Percentiles rank a stretch among this genome's conserved stretches.
Evolutionary conservation across 2,888 invertebrate genomes (phyloP).

Genomic region (Nematopogon swammerdamellus): DNA sequence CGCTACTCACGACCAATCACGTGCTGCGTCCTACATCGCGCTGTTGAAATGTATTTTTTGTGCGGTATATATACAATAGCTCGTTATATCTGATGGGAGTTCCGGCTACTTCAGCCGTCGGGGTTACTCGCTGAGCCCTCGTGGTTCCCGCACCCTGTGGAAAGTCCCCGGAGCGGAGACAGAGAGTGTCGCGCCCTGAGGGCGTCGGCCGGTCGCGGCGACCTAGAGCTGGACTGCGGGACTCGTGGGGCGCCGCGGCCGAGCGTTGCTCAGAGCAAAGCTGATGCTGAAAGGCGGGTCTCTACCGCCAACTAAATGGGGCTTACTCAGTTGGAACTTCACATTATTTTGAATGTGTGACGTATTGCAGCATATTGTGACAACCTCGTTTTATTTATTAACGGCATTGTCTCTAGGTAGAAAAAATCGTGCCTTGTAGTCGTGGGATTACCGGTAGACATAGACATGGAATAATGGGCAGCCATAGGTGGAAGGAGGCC

Average conservation of each 20-base stretch:
- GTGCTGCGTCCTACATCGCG: slow-evolving; percentile 21
- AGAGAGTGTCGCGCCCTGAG: slow-evolving; percentile 43
- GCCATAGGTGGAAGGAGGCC: too few species aligned
- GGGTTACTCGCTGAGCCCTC: slow-evolving; percentile 39
- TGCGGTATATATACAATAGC: slow-evolving; percentile 11
- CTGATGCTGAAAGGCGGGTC: slow-evolving; percentile 33
- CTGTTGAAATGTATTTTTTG: slow-evolving; percentile 18
- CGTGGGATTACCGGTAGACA: too few species aligned
- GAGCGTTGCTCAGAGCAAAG: slow-evolving; percentile 54
- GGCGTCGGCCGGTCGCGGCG: slow-evolving; percentile 28
- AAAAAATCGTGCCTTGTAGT: too few species aligned
- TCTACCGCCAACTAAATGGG: slow-evolving; percentile 43
- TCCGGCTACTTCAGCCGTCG: slow-evolving; percentile 46
- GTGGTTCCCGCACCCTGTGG: slow-evolving; percentile 44
- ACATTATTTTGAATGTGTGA: slow-evolving; percentile 4
- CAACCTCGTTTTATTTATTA: too few species aligned
- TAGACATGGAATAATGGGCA: too few species aligned
- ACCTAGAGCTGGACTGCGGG: slow-evolving; percentile 28
- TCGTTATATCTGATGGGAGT: slow-evolving; percentile 16
- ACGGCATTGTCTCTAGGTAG: too few species aligned
- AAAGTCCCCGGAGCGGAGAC: slow-evolving; percentile 55
- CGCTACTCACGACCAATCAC: neutral
- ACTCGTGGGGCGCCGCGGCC: slow-evolving; percentile 27
- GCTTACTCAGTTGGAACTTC: slow-evolving; percentile 49
- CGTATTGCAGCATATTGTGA: too few species aligned